Evolutionary conservation across 1,140 invertebrate species (phyloP), one percentile per base, ranked within the genome.

Genomic region (Phenacoccus solenopsis): DNA sequence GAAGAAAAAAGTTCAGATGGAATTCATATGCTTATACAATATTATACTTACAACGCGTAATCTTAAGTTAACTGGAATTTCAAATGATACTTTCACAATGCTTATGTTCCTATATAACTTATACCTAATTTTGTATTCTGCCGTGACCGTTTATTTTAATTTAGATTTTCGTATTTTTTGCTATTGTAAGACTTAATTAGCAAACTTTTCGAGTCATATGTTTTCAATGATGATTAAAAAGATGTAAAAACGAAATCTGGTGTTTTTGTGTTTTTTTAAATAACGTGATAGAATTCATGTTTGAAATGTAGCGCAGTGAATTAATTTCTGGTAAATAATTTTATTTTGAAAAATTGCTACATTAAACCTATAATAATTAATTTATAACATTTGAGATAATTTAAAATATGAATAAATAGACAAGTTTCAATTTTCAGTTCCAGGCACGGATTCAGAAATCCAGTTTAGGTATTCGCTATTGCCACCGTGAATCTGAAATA

Each of bases 381-480:
- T 13, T 32, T 49, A 49, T 49, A 49, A n/a, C n/a, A n/a, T n/a
- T n/a, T n/a, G n/a, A n/a, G n/a, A n/a, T n/a, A n/a, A n/a, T n/a
- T n/a, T n/a, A n/a, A n/a, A n/a, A n/a, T n/a, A n/a, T n/a, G n/a
- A n/a, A n/a, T n/a, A n/a, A n/a, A n/a, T n/a, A n/a, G n/a, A n/a
- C n/a, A n/a, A n/a, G n/a, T n/a, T 24, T 68, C 10, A 70, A 22
- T 59, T 16, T 70, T 70, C 20, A 38, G 69, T 32, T 61, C 78
- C 77, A 35, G 84, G 82, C 67, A 88, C 84, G 68, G 80, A 77
- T 28, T 84, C 80, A 35, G 77, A 79, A 32, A 91, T 87, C 88
- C 88, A 91, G 38, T 88, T 83, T 22, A 91, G 80, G 77, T 90
- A 91, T 22, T 83, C 80, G n/a, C 82, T 80, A 77, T 89, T 90